Conservation (phyloP, 1,140 invertebrate genomes). For the Drosophila baimaii region DNA sequence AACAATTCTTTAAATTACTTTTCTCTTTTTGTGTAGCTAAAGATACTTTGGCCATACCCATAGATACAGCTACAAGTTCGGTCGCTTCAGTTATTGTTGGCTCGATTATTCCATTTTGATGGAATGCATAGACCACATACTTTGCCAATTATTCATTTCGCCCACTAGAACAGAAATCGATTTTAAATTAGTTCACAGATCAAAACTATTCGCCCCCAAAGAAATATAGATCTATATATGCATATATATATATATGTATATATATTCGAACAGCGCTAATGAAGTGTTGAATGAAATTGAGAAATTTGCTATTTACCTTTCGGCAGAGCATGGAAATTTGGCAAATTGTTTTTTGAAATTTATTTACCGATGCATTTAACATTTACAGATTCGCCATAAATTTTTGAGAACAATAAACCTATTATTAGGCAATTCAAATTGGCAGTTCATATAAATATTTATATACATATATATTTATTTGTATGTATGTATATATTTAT, state of each 20-base stretch:
- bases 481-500: background rate
- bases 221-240: background rate
- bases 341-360: background rate
- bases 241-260: background rate
- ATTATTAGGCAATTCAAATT: too few species aligned
- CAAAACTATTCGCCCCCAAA: conserved; percentile 13
- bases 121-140: conserved; percentile 38
- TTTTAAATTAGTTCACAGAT: conserved; percentile 37
- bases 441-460: background rate
- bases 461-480: background rate
- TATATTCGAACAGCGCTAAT: conserved; percentile 2
- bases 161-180: conserved; percentile 25
- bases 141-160: conserved; percentile 28
- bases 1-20: too few species aligned
- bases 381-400: too few species aligned
- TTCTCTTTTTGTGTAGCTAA: background rate
- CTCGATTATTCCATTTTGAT: conserved; percentile 34
- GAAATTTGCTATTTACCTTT: conserved; percentile 21
- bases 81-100: conserved; percentile 25
- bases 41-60: background rate
- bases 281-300: conserved; percentile 21
- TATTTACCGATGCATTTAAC: conserved; percentile 1
- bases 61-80: conserved; percentile 3
- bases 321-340: conserved; percentile 16
- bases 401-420: too few species aligned